These are phyloP conservation scores for Arizona elegans DNA, from an alignment of 2,113 vertebrate genomes.

Conservation along the genomic window DNA sequence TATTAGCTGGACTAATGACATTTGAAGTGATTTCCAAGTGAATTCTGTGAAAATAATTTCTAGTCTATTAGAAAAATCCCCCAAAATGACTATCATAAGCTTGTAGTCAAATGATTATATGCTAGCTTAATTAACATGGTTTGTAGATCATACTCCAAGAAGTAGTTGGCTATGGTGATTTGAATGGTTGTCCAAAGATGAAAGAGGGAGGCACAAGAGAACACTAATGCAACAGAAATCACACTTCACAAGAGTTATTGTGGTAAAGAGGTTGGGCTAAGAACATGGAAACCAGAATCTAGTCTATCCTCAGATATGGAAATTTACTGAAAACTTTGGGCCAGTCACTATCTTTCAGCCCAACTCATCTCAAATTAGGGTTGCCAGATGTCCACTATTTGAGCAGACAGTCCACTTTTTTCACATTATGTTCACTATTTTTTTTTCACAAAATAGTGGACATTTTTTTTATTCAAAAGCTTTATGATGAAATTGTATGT, in stretches of 20 bases:
- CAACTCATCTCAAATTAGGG: not conserved
- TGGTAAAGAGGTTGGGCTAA: not conserved
- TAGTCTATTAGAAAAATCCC: conserved; percentile 31
- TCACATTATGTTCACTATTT: too few relatives aligned
- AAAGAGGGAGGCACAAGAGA: not conserved
- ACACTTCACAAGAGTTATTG: not conserved
- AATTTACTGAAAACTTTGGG: not conserved
- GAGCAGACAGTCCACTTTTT: too few relatives aligned
- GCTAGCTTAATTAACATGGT: not conserved
- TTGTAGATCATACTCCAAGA: not conserved
- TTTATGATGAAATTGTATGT: too few relatives aligned
- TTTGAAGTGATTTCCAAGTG: not conserved
- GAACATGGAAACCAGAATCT: not conserved
- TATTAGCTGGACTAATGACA: not conserved
- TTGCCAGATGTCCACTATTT: too few relatives aligned
- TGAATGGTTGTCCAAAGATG: not conserved
- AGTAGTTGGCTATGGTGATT: not conserved
- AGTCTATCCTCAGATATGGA: not conserved
- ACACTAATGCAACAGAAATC: not conserved
- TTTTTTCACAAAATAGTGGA: too few relatives aligned
- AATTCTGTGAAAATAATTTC: conserved; percentile 48
- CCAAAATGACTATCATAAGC: conserved; percentile 14
- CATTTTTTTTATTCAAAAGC: too few relatives aligned
- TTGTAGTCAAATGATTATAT: not conserved
- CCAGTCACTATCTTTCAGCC: not conserved